Conservation (phyloP, 1,140 invertebrate species). For the Apis laboriosa region DNA sequence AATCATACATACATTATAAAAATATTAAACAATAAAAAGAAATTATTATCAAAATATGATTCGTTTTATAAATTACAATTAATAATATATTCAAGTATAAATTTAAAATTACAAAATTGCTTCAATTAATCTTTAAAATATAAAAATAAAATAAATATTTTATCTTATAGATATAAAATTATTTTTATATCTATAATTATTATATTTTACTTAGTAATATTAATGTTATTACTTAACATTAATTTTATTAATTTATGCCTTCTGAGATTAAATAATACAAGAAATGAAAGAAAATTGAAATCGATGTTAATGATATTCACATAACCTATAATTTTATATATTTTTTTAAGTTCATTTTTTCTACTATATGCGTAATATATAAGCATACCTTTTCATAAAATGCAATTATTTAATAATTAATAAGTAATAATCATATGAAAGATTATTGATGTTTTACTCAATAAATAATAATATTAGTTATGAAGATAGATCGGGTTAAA, state of each 20-base stretch:
- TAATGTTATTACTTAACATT: too few species aligned
- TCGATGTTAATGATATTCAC: not conserved
- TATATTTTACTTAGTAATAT: not conserved
- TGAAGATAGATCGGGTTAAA: not conserved
- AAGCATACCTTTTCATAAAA: not conserved
- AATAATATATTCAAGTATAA: not conserved
- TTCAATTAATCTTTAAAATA: not conserved
- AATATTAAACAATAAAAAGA: not conserved
- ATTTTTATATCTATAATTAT: not conserved
- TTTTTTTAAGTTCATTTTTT: not conserved
- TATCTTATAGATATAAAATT: not conserved
- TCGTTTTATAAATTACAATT: not conserved
- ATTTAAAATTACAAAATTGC: not conserved
- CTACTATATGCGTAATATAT: too few species aligned
- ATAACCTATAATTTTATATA: conserved; percentile 1
- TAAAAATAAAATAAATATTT: not conserved
- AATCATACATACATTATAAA: not conserved
- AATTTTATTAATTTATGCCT: not conserved
- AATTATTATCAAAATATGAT: not conserved
- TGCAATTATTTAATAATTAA: not conserved
- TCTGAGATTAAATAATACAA: not conserved
- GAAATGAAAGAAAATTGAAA: not conserved
- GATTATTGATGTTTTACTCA: too few species aligned
- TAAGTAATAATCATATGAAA: not conserved
- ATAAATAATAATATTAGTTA: not conserved